phyloP scores from a whole-genome alignment of 2,888 invertebrate genomes.

The Sarcophaga subvicina region DNA sequence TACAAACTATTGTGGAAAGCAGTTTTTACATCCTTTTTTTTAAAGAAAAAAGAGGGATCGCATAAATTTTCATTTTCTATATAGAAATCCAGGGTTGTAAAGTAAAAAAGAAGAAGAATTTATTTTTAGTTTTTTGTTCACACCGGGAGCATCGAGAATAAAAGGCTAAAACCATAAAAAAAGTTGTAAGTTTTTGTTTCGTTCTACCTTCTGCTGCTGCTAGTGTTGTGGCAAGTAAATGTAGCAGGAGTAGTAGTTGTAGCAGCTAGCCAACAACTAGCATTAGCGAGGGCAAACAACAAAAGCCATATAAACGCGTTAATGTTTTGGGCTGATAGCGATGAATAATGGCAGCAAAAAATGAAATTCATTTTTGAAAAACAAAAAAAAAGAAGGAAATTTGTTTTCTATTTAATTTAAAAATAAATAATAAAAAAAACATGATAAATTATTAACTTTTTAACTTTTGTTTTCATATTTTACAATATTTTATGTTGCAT shows the following conservation, averaged over 20 bases:
- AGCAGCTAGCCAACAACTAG: neutral
- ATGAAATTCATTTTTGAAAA: too few species aligned
- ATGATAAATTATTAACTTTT: neutral
- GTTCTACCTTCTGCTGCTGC: conserved; percentile 14
- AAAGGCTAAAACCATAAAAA: conserved; percentile 37
- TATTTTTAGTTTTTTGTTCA: neutral
- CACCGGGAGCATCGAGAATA: neutral
- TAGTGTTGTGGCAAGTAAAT: neutral
- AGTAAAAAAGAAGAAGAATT: conserved; percentile 28
- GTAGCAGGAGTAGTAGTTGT: neutral
- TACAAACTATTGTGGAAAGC: neutral
- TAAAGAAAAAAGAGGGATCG: neutral
- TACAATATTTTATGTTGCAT: neutral
- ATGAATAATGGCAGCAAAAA: too few species aligned
- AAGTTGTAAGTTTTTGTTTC: conserved; percentile 9
- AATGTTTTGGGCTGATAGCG: neutral
- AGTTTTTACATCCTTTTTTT: neutral
- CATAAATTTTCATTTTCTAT: conserved; percentile 11
- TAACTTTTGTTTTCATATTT: neutral
- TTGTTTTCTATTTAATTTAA: neutral
- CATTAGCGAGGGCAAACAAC: neutral
- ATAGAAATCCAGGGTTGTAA: neutral
- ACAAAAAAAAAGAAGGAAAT: too few species aligned
- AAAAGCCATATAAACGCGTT: neutral
- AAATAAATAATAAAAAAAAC: neutral